Evolutionary conservation across 2,113 vertebrate genomes (phyloP).

Genomic region (Cromileptes altivelis): DNA sequence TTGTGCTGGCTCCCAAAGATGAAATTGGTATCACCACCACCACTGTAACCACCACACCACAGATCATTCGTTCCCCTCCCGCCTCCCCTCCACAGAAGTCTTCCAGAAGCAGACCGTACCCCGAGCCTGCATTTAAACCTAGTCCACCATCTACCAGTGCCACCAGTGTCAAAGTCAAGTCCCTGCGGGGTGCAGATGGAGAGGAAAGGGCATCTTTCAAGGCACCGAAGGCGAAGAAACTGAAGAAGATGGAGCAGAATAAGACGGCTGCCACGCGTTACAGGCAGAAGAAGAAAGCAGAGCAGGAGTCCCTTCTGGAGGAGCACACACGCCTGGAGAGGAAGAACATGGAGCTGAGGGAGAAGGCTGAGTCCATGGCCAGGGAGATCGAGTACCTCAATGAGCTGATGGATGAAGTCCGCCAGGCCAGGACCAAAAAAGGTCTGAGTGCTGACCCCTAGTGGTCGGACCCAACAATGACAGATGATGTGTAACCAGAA

Average conservation of each 20-base stretch:
- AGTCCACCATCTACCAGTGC: conserved; percentile 68
- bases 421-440: conserved; percentile 84
- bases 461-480: neutral
- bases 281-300: conserved; percentile 91
- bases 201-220: conserved; percentile 41
- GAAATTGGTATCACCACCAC: conserved; percentile 44
- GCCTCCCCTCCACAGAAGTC: conserved; percentile 31
- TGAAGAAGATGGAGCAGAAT: conserved; percentile 97
- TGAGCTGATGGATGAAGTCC: conserved; percentile 94
- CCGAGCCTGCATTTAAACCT: conserved; percentile 73
- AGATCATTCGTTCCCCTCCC: conserved; percentile 5
- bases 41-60: conserved; percentile 30
- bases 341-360: conserved; percentile 89
- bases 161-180: conserved; percentile 28
- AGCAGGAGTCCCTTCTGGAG: conserved; percentile 85
- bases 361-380: conserved; percentile 90
- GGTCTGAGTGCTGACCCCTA: conserved; percentile 61
- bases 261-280: conserved; percentile 94
- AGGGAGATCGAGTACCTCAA: conserved; percentile 96
- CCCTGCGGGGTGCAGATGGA: conserved; percentile 9
- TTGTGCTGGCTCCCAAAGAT: conserved; percentile 77
- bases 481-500: neutral
- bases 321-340: conserved; percentile 88
- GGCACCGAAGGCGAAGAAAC: conserved; percentile 85
- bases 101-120: conserved; percentile 74